phyloP scores from a whole-genome alignment of 2,888 invertebrate species.

The Euphydryas editha region DNA sequence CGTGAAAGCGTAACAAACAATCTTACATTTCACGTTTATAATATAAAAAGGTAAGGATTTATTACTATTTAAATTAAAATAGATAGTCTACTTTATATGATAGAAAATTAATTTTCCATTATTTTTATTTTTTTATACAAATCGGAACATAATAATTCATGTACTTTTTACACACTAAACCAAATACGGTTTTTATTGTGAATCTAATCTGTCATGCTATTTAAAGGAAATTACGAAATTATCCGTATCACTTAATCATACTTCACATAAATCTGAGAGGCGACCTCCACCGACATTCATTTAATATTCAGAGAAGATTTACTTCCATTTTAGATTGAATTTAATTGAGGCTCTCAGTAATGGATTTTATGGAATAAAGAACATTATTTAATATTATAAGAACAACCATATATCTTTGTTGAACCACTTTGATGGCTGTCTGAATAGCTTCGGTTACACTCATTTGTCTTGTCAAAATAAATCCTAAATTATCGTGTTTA shows the following conservation, averaged over 20 bases:
- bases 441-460: conserved; percentile 13
- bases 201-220: neutral
- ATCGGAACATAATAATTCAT: neutral
- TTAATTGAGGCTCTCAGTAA: conserved; percentile 72
- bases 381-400: conserved; percentile 15
- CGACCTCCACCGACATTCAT: conserved; percentile 69
- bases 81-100: neutral
- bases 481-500: conserved; percentile 37
- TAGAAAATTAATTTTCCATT: neutral
- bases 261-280: conserved; percentile 67
- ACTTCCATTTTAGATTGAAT: conserved; percentile 76
- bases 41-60: no score
- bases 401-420: conserved; percentile 45
- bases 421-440: conserved; percentile 33
- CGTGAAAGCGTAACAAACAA: no score
- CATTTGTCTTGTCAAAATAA: conserved; percentile 44
- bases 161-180: no score
- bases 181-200: no score
- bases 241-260: conserved; percentile 36
- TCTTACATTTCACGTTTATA: no score
- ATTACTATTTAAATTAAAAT: conserved; percentile 1
- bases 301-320: conserved; percentile 80
- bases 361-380: conserved; percentile 63
- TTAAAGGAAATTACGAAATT: conserved; percentile 27
- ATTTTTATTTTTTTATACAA: neutral